These are phyloP conservation scores for Stenurella melanura DNA, from an alignment of 2,888 invertebrate species.

Conservation along the genomic window DNA sequence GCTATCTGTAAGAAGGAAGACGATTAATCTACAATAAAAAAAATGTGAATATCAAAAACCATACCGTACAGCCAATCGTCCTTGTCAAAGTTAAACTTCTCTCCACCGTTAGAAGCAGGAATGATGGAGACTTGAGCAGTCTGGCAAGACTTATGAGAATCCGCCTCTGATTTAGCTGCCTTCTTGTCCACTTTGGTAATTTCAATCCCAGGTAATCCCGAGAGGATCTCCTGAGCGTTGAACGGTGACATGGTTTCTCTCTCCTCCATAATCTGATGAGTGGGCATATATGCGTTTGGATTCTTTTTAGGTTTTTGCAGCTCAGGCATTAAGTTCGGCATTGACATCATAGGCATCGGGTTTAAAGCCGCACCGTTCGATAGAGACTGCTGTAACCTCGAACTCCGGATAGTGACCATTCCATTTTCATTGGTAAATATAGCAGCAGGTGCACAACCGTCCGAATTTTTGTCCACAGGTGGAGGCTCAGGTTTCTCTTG, in stretches of 20 bases:
- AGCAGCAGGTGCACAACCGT: slow-evolving; percentile 77
- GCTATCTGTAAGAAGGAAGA: slow-evolving; percentile 73
- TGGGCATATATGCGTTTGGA: slow-evolving; percentile 52
- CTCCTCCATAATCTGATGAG: slow-evolving; percentile 41
- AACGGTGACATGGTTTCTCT: slow-evolving; percentile 59
- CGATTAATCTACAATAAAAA: background rate
- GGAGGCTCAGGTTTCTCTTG: slow-evolving; percentile 71
- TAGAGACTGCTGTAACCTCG: slow-evolving; percentile 74
- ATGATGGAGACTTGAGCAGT: slow-evolving; percentile 72
- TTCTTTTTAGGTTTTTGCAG: slow-evolving; percentile 55
- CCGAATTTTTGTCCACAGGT: slow-evolving; percentile 65
- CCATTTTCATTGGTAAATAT: slow-evolving; percentile 84
- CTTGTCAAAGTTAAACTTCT: slow-evolving; percentile 65
- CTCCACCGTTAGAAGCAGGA: slow-evolving; percentile 66
- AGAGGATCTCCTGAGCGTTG: slow-evolving; percentile 71
- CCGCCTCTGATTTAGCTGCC: slow-evolving; percentile 60
- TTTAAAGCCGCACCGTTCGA: slow-evolving; percentile 66
- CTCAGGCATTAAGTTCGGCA: slow-evolving; percentile 51
- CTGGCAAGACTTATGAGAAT: slow-evolving; percentile 64
- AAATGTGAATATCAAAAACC: slow-evolving; percentile 35
- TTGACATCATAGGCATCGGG: slow-evolving; percentile 61
- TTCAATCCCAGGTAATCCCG: slow-evolving; percentile 72
- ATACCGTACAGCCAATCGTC: slow-evolving; percentile 72
- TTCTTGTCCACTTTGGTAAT: slow-evolving; percentile 71
- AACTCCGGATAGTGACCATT: slow-evolving; percentile 90